Evolutionary conservation across 1,140 invertebrate species (phyloP), one percentile per base, ranked within the genome.

Genomic region (Zaprionus camerounensis): DNA sequence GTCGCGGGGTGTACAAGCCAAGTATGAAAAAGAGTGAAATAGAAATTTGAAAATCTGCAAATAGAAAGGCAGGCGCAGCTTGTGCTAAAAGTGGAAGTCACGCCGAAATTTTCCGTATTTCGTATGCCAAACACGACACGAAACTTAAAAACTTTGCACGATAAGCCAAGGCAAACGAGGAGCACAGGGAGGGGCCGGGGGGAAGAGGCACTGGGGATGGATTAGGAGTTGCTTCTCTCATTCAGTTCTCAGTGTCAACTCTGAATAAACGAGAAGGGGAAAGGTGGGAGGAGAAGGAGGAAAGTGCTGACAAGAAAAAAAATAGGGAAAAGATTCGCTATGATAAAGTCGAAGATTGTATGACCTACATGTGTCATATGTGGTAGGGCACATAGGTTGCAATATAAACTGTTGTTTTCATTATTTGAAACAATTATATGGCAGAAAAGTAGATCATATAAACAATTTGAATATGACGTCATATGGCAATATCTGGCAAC

Each of bases 111-210:
- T 73, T 75, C 53, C 41, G 41, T 62, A 86, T 86, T 86, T 86
- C 79, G 82, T 82, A 86, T 86, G 72, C 82, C 82, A 87, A 86
- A 82, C 82, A 86, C 82, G 82, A 80, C 85, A 73, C 69, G 82
- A 86, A 86, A 86, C 82, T 86, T 86, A 86, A 86, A 85, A 86
- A 86, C 82, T 86, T 86, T 86, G 82, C 82, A 71, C 82, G 82
- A 86, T 86, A 82, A 86, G 76, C 71, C 70, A 58, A 61, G 49
- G 44, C 78, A 72, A 51, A 24, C 63, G 46, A 41, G 55, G 2
- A 9, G 31, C 17, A 57, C 51, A 20, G 20, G 51, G 36, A 44
- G 15, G 38, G 22, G 22, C 1, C 15, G 31, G 24, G 49, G 62
- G 49, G 64, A n/a, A 56, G 41, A 28, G 53, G 63, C 53, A 41